Conservation (phyloP, 2,888 invertebrate genomes). For the Dynastes grantii region DNA sequence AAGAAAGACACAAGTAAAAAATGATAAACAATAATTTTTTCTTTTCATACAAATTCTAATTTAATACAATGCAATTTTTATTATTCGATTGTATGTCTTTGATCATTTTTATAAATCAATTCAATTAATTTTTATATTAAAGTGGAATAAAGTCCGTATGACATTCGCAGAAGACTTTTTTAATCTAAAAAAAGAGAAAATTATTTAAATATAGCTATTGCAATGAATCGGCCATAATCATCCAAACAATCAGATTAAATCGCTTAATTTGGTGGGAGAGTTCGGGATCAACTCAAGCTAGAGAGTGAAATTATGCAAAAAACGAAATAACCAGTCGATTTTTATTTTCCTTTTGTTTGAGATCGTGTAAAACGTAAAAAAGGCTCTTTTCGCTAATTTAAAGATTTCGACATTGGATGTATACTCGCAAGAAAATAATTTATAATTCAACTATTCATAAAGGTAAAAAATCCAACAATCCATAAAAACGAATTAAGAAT, state of each 20-base stretch:
- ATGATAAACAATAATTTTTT: conserved; percentile 35
- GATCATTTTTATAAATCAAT: conserved; percentile 19
- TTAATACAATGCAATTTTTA: conserved; percentile 28
- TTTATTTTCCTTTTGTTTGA: conserved; percentile 37
- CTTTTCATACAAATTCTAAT: conserved; percentile 31
- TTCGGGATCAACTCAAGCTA: conserved; percentile 17
- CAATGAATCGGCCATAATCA: conserved; percentile 19
- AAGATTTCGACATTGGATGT: conserved; percentile 41
- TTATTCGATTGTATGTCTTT: conserved; percentile 37
- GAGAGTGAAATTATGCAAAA: conserved; percentile 22
- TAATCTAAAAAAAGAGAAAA: conserved; percentile 36
- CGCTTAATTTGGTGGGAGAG: conserved; percentile 1
- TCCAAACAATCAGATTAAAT: conserved; percentile 3
- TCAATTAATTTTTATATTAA: conserved; percentile 32
- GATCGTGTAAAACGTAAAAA: conserved; percentile 46
- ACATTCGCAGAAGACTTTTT: conserved; percentile 36
- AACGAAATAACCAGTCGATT: conserved; percentile 41
- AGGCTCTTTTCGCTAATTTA: conserved; percentile 38
- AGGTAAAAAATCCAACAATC: conserved; percentile 25
- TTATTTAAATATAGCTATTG: conserved; percentile 31
- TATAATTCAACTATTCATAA: conserved; percentile 31
- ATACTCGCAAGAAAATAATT: conserved; percentile 32
- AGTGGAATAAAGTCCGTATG: conserved; percentile 34
- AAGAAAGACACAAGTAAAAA: conserved; percentile 31
- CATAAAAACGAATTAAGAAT: conserved; percentile 33